Percentiles rank a stretch among this genome's conserved stretches.
phyloP scores from a whole-genome alignment of 1,140 invertebrate genomes.

The Drosophila neocordata region DNA sequence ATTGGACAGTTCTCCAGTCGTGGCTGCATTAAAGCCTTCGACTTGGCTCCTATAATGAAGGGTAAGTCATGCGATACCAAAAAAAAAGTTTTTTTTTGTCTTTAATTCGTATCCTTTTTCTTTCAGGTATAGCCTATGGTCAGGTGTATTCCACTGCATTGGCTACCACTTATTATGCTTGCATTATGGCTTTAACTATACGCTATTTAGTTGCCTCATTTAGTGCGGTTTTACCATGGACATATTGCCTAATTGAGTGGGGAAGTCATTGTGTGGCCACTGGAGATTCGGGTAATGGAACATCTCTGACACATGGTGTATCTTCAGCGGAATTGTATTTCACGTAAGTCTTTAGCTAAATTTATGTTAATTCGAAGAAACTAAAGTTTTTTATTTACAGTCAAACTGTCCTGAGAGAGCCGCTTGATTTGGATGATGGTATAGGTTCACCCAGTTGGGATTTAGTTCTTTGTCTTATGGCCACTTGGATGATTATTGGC shows the following conservation, averaged over 20 bases:
- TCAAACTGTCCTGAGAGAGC: constrained; percentile 85
- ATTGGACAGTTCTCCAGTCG: constrained; percentile 88
- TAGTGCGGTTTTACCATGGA: constrained; percentile 86
- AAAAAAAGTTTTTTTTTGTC: too few species aligned
- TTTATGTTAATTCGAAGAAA: background rate
- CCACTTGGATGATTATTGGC: constrained; percentile 89
- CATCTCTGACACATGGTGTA: constrained; percentile 32
- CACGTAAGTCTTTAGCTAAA: constrained; percentile 65
- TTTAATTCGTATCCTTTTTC: background rate
- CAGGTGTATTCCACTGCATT: constrained; percentile 88
- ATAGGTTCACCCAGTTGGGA: constrained; percentile 87
- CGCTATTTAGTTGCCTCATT: constrained; percentile 88
- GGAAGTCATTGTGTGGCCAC: constrained; percentile 82
- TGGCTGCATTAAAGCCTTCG: constrained; percentile 86
- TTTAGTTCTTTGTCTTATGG: constrained; percentile 87
- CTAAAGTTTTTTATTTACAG: constrained; percentile 62
- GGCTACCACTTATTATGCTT: constrained; percentile 89
- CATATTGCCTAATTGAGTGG: constrained; percentile 86
- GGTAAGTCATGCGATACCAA: constrained; percentile 83
- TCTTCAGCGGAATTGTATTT: constrained; percentile 83
- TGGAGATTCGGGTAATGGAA: constrained; percentile 22
- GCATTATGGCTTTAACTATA: constrained; percentile 88
- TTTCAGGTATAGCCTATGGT: constrained; percentile 87
- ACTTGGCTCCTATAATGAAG: constrained; percentile 84
- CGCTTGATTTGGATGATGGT: constrained; percentile 84